Base-by-base conservation (phyloP, 2,888 invertebrate genomes). In the Cephalotes varians region DNA sequence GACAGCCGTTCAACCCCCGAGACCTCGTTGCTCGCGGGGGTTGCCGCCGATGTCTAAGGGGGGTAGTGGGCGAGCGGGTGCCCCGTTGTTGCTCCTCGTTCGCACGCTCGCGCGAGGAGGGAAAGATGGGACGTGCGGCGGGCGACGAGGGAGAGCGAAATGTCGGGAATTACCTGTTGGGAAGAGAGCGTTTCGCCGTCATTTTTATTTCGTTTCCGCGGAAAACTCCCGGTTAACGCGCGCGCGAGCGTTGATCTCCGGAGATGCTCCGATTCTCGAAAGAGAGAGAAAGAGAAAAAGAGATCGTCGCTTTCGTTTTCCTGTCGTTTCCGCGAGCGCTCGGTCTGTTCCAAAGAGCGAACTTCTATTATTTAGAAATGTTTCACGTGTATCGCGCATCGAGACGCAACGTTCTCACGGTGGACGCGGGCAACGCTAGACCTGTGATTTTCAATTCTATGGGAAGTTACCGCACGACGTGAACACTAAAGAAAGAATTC, bases 161-260 rank as follows among this genome's bases (percentile, higher is more conserved):
- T 91, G 86, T 89, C 88, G 88, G 85, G 91, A 93, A 93, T 93
- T 93, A 93, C 92, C 94, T 92, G 93, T 91, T 93, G 92, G 92
- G 91, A 93, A 93, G 91, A 93, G 91, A 91, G 89, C 91, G 90
- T 91, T 92, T 91, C 90, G 90, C 87, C 90, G 85, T 87, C 91
- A 87, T 90, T 91, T 90, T 91, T 86, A 88, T 88, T 90, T 91
- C 88, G 85, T 91, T 92, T 91, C 92, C 91, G 90, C 85, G 86
- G 85, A 86, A 85, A 90, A 90, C 85, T 87, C 85, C 49, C 81
- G 82, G 44, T 83, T 83, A 79, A 79, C 77, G 37, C 28, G 76
- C 76, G 40, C 81, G 56, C 81, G 72, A 80, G 9, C 34, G 64
- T 64, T 77, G 85, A 87, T 87, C 83, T 58, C 74, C 72, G 40